phyloP scores from a whole-genome alignment of 2,113 vertebrate species.

The Sakesphorus luctuosus region DNA sequence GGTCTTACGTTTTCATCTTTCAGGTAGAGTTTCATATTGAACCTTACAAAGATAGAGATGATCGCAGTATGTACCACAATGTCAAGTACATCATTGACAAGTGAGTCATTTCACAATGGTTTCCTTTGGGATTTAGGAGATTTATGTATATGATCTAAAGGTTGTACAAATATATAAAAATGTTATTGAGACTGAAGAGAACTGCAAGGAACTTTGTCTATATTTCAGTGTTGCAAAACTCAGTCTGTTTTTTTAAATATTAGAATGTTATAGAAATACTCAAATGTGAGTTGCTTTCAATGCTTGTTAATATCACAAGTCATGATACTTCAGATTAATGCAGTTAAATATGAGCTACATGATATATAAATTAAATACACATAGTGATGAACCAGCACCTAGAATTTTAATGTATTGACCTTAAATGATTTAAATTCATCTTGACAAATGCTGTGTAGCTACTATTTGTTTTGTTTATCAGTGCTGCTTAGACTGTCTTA shows the following conservation, averaged over 20 bases:
- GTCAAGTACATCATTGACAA: constrained; percentile 93
- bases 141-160: background rate
- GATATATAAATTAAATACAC: background rate
- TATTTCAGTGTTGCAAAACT: background rate
- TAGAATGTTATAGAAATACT: background rate
- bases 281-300: background rate
- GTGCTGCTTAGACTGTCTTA: background rate
- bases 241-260: background rate
- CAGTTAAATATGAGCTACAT: background rate
- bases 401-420: background rate
- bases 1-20: background rate
- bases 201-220: background rate
- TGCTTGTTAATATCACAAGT: background rate
- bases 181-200: background rate
- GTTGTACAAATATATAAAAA: background rate
- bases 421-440: constrained; percentile 27
- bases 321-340: background rate
- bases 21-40: constrained; percentile 97
- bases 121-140: background rate
- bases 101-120: constrained; percentile 75
- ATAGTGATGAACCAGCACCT: background rate
- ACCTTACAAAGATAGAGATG: constrained; percentile 92
- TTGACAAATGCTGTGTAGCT: background rate
- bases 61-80: constrained; percentile 87
- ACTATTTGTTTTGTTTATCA: background rate